Percentiles rank a stretch among this genome's conserved stretches.
These are phyloP conservation scores for Strix uralensis DNA, from an alignment of 2,113 vertebrate genomes.

Conservation along the genomic window DNA sequence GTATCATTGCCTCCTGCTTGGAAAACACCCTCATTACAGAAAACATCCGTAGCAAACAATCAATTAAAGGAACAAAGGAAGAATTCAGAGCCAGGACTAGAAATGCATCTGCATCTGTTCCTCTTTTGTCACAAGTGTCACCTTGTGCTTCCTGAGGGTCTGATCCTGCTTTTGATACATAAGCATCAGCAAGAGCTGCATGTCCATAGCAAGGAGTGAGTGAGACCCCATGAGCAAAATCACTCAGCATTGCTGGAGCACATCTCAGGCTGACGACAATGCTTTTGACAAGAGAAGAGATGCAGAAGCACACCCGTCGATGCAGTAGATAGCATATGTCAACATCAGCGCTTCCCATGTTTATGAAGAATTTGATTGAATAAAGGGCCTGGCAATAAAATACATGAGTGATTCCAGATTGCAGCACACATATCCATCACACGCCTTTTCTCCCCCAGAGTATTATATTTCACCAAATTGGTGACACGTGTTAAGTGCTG, in stretches of 20 bases:
- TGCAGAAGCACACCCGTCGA: background rate
- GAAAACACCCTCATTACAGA: background rate
- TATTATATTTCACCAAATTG: background rate
- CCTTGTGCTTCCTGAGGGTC: background rate
- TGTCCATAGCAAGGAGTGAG: background rate
- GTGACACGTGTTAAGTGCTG: background rate
- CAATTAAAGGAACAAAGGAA: slow-evolving; percentile 7
- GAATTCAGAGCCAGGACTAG: background rate
- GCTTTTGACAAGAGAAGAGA: background rate
- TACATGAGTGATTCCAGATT: background rate
- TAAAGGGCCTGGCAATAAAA: background rate
- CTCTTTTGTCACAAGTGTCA: background rate
- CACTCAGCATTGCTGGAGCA: background rate
- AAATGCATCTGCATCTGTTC: background rate
- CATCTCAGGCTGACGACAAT: background rate
- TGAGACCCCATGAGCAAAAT: background rate
- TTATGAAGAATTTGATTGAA: background rate
- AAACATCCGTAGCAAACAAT: background rate
- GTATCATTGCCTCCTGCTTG: background rate
- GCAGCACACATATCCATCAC: background rate
- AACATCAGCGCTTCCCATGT: background rate
- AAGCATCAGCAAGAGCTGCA: fast-evolving
- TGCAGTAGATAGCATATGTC: background rate
- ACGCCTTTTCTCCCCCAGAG: background rate
- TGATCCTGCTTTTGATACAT: background rate